Conservation (phyloP, 64 coral and sea anemone genomes). For the Orbicella faveolata region DNA sequence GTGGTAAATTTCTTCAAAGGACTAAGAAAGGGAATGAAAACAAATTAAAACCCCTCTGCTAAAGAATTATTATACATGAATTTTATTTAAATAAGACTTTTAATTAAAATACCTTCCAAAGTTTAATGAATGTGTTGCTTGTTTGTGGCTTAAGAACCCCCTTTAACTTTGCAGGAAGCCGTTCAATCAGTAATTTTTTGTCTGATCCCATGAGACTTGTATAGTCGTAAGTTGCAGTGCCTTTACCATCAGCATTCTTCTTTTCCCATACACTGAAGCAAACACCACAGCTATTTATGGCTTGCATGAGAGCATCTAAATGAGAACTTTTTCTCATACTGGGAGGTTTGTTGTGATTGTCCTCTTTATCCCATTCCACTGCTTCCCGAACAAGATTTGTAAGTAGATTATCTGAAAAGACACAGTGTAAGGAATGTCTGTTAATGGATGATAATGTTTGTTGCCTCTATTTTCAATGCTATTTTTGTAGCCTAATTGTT, state of each 20-base stretch:
- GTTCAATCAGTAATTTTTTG: slow-evolving; percentile 56
- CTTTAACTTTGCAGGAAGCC: slow-evolving; percentile 43
- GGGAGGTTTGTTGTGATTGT: slow-evolving; percentile 18
- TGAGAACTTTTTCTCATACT: not conserved
- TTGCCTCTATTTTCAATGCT: too few relatives aligned
- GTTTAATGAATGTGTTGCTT: slow-evolving; percentile 27
- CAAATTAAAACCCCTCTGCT: not conserved
- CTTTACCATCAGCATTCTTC: slow-evolving; percentile 62
- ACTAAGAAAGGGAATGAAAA: not conserved
- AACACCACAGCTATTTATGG: slow-evolving; percentile 53
- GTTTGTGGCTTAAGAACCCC: slow-evolving; percentile 39
- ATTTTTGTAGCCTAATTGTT: too few relatives aligned
- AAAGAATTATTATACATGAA: not conserved
- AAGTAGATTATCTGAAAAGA: slow-evolving; percentile 5
- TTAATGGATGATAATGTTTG: too few relatives aligned
- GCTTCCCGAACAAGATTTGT: slow-evolving; percentile 27
- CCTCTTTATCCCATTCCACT: slow-evolving; percentile 33
- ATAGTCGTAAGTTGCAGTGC: slow-evolving; percentile 47
- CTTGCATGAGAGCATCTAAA: slow-evolving; percentile 21
- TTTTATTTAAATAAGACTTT: not conserved
- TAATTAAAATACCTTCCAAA: slow-evolving; percentile 40
- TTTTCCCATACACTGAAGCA: slow-evolving; percentile 59
- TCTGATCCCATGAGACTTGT: slow-evolving; percentile 69
- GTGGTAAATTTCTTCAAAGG: too few relatives aligned
- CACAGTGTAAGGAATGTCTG: too few relatives aligned